Evolutionary conservation across 2,797 vertebrate genomes (phyloP), one percentile per base, ranked within the genome.

Genomic region (Erethizon dorsatum): DNA sequence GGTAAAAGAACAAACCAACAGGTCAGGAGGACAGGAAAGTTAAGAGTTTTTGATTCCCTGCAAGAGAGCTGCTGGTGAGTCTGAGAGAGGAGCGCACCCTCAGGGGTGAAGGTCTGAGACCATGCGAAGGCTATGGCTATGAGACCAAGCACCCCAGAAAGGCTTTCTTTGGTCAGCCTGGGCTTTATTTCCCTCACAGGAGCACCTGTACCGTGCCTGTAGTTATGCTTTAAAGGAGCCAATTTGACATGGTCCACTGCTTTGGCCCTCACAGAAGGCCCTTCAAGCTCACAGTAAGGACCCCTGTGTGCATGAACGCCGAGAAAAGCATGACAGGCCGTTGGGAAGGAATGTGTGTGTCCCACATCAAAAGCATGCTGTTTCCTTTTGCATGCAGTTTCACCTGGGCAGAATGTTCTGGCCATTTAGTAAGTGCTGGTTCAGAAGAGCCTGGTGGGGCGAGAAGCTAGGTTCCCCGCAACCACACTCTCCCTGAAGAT

Each of bases 91-190:
- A 14, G 14, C 33, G 6, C 13, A 2, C 65, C 7, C 3, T 15
- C 7, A 15, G 33, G 63, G 37, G 20, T 41, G 18, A 71, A 73
- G 37, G 41, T 41, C 37, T 12, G 71, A 41, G 22, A 12, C 4
- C 0, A 4, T 22, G 22, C 20, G 4, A 12, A 11, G 69, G 20
- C 20, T 26, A 13, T 1, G 2, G 22, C 37, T 4, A 1, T 13
- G 45, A 13, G 28, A 45, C 13, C 41, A 24, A 75, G 41, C 41
- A 14, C 26, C 73, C 22, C 41, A 6, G 37, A 14, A 24, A 47
- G 37, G 37, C 24, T 75, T 26, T 26, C 37, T 37, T 8, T 8
- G 20, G 20, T 73, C 69, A 41, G n/a, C 33, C 7, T 41, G n/a
- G 1, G n/a, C 67, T 41, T 37, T 9, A 9, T 41, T 22, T 41